phyloP scores from a whole-genome alignment of 2,797 vertebrate genomes.

The Lacerta bilineata region DNA sequence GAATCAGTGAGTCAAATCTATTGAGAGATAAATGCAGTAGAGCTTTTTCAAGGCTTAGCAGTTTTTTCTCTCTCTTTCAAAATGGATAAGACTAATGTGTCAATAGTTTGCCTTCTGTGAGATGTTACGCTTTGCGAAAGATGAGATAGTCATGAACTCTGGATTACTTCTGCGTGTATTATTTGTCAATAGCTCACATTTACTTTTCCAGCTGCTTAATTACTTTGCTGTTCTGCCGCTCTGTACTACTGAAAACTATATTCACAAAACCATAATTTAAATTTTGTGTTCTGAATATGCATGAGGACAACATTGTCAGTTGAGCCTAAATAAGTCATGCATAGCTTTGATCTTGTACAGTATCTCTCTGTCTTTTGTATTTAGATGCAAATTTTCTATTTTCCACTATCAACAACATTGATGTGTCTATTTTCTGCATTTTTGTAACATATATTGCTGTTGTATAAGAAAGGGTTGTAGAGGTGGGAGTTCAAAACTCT shows the following conservation, averaged over 20 bases:
- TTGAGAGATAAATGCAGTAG: constrained; percentile 41
- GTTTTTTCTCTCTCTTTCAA: constrained; percentile 29
- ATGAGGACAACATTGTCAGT: constrained; percentile 40
- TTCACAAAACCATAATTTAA: background rate
- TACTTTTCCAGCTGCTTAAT: constrained; percentile 55
- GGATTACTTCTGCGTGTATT: constrained; percentile 30
- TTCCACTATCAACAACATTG: background rate
- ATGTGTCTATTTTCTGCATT: background rate
- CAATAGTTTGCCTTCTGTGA: constrained; percentile 28
- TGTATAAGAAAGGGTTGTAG: background rate
- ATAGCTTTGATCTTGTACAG: constrained; percentile 4
- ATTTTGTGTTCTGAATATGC: constrained; percentile 37
- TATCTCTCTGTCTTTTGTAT: background rate
- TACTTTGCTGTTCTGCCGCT: constrained; percentile 56
- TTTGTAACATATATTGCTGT: background rate
- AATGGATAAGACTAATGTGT: constrained; percentile 22
- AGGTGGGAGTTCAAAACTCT: background rate
- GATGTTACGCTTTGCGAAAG: constrained; percentile 33
- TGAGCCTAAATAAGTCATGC: constrained; percentile 34
- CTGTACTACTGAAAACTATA: constrained; percentile 14
- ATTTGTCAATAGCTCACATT: constrained; percentile 26
- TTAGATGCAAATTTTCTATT: constrained; percentile 28
- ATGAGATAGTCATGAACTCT: background rate
- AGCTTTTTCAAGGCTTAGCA: constrained; percentile 21
- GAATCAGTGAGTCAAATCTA: constrained; percentile 36